These are phyloP conservation scores for Pangasius sanitwongsei DNA, from an alignment of 2,797 vertebrate genomes.

Conservation along the genomic window DNA sequence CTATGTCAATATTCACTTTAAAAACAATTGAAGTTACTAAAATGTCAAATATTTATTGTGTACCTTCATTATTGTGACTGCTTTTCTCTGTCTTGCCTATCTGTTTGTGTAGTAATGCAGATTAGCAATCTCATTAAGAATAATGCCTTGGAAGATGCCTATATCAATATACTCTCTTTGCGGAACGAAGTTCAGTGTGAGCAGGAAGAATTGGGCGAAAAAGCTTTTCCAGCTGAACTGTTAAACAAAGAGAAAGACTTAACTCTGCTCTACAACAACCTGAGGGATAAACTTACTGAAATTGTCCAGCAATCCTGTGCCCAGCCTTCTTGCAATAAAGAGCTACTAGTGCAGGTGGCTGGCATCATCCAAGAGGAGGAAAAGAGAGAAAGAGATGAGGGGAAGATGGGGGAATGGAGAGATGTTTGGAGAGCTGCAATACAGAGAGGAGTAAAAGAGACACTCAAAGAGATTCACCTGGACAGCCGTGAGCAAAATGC, in stretches of 20 bases:
- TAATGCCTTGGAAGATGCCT: constrained; percentile 81
- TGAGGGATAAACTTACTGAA: constrained; percentile 68
- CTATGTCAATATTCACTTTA: neutral
- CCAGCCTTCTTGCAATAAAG: constrained; percentile 63
- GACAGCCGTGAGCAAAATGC: constrained; percentile 57
- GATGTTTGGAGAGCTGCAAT: constrained; percentile 80
- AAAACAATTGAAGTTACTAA: neutral
- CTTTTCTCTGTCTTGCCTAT: neutral
- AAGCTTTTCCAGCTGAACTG: constrained; percentile 68
- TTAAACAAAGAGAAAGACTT: constrained; percentile 83
- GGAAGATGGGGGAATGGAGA: constrained; percentile 79
- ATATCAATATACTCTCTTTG: constrained; percentile 78
- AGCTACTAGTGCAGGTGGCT: constrained; percentile 69
- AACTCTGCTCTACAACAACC: constrained; percentile 77
- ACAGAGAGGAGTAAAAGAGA: constrained; percentile 67
- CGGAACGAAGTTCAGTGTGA: constrained; percentile 76
- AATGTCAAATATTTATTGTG: neutral
- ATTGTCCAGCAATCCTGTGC: constrained; percentile 79
- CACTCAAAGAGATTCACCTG: constrained; percentile 68
- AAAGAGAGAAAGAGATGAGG: constrained; percentile 46
- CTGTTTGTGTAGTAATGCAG: constrained; percentile 82
- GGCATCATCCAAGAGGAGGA: constrained; percentile 83
- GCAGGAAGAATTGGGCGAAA: constrained; percentile 51
- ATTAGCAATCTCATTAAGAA: constrained; percentile 85
- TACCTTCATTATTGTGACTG: neutral